Conservation (phyloP, 2,888 invertebrate genomes). For the Hemithea aestivaria region DNA sequence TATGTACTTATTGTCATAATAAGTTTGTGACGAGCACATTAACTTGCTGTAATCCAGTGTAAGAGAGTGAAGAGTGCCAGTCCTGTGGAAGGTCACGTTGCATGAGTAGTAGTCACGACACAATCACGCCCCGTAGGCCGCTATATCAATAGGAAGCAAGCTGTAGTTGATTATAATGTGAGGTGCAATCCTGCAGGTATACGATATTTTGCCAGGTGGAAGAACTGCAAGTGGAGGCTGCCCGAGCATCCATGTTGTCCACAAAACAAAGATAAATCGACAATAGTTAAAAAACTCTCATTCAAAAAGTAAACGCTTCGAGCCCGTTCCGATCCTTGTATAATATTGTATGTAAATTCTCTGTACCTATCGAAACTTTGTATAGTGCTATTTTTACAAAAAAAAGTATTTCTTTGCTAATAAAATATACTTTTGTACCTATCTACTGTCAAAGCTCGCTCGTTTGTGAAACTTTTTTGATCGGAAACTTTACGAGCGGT, state of each 20-base stretch:
- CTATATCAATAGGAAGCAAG: constrained; percentile 44
- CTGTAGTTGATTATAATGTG: constrained; percentile 77
- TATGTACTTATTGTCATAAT: constrained; percentile 5
- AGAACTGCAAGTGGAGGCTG: constrained; percentile 88
- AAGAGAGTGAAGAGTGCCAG: constrained; percentile 12
- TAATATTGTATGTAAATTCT: constrained; percentile 59
- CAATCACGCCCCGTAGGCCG: constrained; percentile 44
- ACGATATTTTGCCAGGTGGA: constrained; percentile 92
- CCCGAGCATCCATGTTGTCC: constrained; percentile 83
- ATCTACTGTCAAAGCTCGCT: constrained; percentile 65
- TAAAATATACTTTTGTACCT: constrained; percentile 46
- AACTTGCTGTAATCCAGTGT: constrained; percentile 13
- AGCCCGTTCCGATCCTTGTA: constrained; percentile 57
- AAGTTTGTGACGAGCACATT: constrained; percentile 10
- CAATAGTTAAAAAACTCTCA: constrained; percentile 71
- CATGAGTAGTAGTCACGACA: constrained; percentile 27
- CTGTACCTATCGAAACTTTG: constrained; percentile 64
- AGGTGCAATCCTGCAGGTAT: constrained; percentile 83
- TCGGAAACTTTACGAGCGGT: constrained; percentile 70
- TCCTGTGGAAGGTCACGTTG: constrained; percentile 25
- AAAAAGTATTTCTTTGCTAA: constrained; percentile 55
- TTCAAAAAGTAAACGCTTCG: constrained; percentile 75
- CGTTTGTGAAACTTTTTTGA: constrained; percentile 63
- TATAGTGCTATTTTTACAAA: constrained; percentile 76
- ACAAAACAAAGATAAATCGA: constrained; percentile 79